Percentiles rank a stretch among this genome's conserved stretches.
These are phyloP conservation scores for Rhabdornis inornatus DNA, from an alignment of 2,113 vertebrate genomes.

Conservation along the genomic window DNA sequence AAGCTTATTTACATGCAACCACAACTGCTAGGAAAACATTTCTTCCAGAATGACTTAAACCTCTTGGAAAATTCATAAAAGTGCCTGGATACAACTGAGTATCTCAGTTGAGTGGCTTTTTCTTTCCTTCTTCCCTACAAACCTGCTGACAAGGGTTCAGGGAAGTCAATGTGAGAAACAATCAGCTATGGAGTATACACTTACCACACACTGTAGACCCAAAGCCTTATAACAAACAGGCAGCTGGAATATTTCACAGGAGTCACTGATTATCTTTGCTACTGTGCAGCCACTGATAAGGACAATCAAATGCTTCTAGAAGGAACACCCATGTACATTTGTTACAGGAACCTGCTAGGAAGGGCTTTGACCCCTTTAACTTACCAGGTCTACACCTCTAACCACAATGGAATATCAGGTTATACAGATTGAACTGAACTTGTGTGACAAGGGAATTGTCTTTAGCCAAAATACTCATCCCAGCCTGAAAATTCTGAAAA, in stretches of 20 bases:
- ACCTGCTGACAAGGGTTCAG: background rate
- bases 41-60: background rate
- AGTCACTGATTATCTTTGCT: background rate
- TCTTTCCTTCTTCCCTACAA: background rate
- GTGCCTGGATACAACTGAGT: background rate
- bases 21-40: background rate
- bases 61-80: background rate
- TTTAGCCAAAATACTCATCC: background rate
- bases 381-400: background rate
- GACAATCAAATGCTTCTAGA: background rate
- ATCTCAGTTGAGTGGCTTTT: background rate
- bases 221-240: background rate
- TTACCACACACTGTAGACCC: background rate
- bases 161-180: background rate
- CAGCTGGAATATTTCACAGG: background rate
- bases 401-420: background rate
- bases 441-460: background rate
- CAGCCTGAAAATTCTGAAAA: background rate
- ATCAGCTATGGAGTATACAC: background rate
- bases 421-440: background rate
- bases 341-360: background rate
- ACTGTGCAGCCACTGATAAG: background rate
- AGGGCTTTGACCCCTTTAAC: background rate
- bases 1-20: background rate
- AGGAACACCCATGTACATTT: background rate